Conservation (phyloP, 1,140 invertebrate genomes). For the Liolophura sinensis region DNA sequence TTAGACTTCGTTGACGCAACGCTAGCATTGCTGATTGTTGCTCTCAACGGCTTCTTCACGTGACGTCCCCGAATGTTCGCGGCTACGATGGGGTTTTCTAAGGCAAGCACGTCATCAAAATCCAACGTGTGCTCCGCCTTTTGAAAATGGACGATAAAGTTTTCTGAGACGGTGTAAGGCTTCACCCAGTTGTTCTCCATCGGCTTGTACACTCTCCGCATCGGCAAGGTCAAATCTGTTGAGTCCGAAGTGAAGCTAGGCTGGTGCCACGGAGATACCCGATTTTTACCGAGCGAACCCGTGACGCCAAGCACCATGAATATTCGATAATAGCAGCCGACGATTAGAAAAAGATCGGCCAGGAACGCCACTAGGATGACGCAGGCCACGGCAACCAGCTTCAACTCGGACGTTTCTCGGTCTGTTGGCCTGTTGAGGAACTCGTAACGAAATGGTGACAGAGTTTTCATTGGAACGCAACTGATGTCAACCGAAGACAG, state of each 20-base stretch:
- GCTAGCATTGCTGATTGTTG: conserved; percentile 28
- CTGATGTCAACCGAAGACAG: conserved; percentile 23
- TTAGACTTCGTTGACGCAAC: conserved; percentile 15
- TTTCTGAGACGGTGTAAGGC: conserved; percentile 12
- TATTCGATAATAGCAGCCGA: conserved; percentile 35
- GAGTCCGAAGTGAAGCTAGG: conserved; percentile 21
- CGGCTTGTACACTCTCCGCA: conserved; percentile 5
- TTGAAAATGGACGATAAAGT: conserved; percentile 35
- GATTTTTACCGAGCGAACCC: conserved; percentile 20
- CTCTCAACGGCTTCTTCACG: conserved; percentile 21
- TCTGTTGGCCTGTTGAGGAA: conserved; percentile 8
- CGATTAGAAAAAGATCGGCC: conserved; percentile 20
- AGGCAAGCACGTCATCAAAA: conserved; percentile 31
- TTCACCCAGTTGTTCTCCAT: conserved; percentile 1
- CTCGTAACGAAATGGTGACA: conserved; percentile 25
- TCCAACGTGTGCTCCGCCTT: conserved; percentile 26
- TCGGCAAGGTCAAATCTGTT: conserved; percentile 1
- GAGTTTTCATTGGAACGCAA: conserved; percentile 13
- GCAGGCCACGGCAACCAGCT: conserved; percentile 19
- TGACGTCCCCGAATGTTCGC: conserved; percentile 7
- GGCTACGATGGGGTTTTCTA: conserved; percentile 33
- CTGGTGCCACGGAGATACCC: conserved; percentile 25
- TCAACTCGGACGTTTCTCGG: background rate
- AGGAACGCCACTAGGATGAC: conserved; percentile 21
- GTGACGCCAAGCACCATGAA: conserved; percentile 30